Percentiles rank a stretch among this genome's conserved stretches.
phyloP scores from a whole-genome alignment of 2,797 vertebrate genomes.

The Etheostoma perlongum region DNA sequence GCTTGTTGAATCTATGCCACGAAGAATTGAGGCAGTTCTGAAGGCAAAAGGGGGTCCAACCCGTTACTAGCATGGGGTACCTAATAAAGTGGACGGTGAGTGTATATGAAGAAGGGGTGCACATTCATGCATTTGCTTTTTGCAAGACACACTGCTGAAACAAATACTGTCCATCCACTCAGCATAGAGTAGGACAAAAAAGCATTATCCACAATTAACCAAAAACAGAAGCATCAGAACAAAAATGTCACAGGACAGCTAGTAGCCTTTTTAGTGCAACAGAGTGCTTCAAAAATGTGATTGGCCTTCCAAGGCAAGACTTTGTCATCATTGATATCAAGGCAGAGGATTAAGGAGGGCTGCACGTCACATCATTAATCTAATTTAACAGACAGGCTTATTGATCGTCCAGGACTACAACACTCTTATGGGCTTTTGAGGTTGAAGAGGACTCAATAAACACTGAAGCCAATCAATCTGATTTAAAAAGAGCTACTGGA shows the following conservation, averaged over 20 bases:
- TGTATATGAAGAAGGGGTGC: background rate
- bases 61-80: too few species aligned
- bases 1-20: too few species aligned
- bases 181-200: background rate
- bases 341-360: slow-evolving; percentile 40
- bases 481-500: slow-evolving; percentile 28
- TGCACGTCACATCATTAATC: slow-evolving; percentile 42
- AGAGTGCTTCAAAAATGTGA: slow-evolving; percentile 21
- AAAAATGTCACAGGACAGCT: background rate
- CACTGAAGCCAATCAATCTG: slow-evolving; percentile 42
- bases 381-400: slow-evolving; percentile 60
- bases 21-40: too few species aligned
- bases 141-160: background rate
- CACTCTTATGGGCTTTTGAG: slow-evolving; percentile 38
- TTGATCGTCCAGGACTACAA: slow-evolving; percentile 49
- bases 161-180: background rate
- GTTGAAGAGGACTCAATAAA: slow-evolving; percentile 59
- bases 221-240: background rate
- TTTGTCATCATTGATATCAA: slow-evolving; percentile 36
- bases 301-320: slow-evolving; percentile 1
- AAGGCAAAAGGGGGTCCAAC: too few species aligned
- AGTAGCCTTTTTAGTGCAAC: slow-evolving; percentile 4
- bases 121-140: background rate
- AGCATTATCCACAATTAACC: background rate
- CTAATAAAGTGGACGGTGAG: too few species aligned